These are phyloP conservation scores for Agriopis leucophaearia DNA, from an alignment of 2,888 invertebrate species.

Conservation along the genomic window DNA sequence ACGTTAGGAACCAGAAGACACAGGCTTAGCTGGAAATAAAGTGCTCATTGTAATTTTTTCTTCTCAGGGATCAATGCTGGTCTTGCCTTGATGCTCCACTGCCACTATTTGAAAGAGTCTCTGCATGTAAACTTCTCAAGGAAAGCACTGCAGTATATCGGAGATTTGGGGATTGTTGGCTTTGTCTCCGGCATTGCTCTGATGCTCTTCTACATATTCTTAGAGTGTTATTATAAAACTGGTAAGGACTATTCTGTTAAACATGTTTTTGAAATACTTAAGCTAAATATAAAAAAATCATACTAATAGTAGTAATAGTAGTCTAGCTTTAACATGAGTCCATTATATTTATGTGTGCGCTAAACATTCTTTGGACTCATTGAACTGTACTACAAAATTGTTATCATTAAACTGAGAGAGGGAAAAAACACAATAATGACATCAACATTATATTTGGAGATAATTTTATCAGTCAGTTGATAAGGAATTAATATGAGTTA, in stretches of 20 bases:
- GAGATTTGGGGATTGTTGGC: constrained; percentile 79
- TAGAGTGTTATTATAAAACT: constrained; percentile 74
- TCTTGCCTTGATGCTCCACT: constrained; percentile 74
- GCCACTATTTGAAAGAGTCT: constrained; percentile 74
- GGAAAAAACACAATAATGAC: neutral
- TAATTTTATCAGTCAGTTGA: constrained; percentile 5
- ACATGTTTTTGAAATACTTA: neutral
- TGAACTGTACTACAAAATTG: neutral
- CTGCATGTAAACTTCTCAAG: constrained; percentile 82
- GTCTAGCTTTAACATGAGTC: neutral
- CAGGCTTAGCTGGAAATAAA: too few relatives aligned
- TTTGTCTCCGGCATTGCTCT: constrained; percentile 77
- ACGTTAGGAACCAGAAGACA: too few relatives aligned
- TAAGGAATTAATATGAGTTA: neutral
- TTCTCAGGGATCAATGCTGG: constrained; percentile 72
- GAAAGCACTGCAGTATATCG: constrained; percentile 77
- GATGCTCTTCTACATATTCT: constrained; percentile 78
- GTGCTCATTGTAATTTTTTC: neutral
- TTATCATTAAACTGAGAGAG: neutral
- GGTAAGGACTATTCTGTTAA: constrained; percentile 59
- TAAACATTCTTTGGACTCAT: neutral
- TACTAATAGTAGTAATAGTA: too few relatives aligned
- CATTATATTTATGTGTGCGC: neutral
- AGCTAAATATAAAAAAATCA: too few relatives aligned
- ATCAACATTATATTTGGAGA: constrained; percentile 5